Evolutionary conservation across 2,113 vertebrate species (phyloP).

Genomic region (Serilophus lunatus): DNA sequence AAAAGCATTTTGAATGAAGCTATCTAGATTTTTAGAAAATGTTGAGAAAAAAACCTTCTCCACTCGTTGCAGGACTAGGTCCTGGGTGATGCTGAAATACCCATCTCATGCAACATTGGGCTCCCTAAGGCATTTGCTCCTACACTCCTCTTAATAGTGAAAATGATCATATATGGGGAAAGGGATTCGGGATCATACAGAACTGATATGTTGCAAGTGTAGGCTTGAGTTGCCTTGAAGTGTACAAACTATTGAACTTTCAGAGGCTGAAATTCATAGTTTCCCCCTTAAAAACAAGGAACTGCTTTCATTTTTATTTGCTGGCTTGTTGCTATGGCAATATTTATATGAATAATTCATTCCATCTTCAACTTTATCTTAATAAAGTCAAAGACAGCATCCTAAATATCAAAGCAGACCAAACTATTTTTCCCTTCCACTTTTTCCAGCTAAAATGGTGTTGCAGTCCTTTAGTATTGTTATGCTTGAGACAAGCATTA

Average conservation of each 20-base stretch:
- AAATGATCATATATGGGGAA: background rate
- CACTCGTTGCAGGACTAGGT: background rate
- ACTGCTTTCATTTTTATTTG: constrained; percentile 73
- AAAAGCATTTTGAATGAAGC: background rate
- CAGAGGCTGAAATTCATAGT: constrained; percentile 50
- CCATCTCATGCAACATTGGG: background rate
- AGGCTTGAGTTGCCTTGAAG: background rate
- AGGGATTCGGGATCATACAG: background rate
- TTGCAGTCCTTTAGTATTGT: constrained; percentile 26
- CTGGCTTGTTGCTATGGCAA: constrained; percentile 72
- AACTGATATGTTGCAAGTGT: background rate
- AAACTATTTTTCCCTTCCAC: constrained; percentile 49
- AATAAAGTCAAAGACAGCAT: constrained; percentile 74
- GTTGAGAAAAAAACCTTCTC: background rate
- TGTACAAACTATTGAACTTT: constrained; percentile 15
- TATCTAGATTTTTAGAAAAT: background rate
- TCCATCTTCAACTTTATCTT: constrained; percentile 71
- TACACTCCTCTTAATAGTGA: background rate
- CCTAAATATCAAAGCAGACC: constrained; percentile 68
- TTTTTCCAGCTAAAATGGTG: constrained; percentile 43
- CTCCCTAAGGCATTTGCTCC: background rate
- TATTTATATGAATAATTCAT: constrained; percentile 78
- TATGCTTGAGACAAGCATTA: constrained; percentile 35
- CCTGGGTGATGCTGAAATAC: background rate
- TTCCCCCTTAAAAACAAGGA: constrained; percentile 64